Percentiles rank a stretch among this genome's conserved stretches.
Evolutionary conservation across 2,888 invertebrate species (phyloP).

Genomic region (Cantharis lateralis): DNA sequence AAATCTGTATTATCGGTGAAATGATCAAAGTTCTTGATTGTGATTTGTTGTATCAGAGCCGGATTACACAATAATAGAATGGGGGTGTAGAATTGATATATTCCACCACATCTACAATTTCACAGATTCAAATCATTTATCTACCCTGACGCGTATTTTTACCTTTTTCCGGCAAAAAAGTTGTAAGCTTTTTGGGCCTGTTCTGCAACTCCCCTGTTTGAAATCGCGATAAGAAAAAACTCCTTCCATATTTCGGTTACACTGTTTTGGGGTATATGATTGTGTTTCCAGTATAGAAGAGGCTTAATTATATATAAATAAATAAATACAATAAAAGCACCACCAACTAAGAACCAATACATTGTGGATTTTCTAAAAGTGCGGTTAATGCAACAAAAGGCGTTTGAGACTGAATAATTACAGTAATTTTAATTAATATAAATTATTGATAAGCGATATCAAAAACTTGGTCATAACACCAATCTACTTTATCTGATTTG

Average conservation of each 20-base stretch:
- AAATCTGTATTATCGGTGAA: slow-evolving; percentile 10
- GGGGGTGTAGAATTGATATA: neutral
- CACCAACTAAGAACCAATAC: neutral
- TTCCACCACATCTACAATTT: slow-evolving; percentile 7
- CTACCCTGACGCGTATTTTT: no score
- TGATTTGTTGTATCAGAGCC: slow-evolving; percentile 14
- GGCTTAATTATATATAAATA: neutral
- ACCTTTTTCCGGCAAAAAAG: neutral
- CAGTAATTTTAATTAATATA: neutral
- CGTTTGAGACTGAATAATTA: neutral
- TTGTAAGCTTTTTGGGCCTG: neutral
- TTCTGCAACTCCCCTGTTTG: neutral
- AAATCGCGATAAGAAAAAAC: neutral
- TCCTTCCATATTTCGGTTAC: neutral
- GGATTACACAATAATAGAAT: slow-evolving; percentile 4
- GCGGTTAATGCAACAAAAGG: neutral
- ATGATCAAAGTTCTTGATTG: slow-evolving; percentile 16
- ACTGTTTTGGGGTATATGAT: neutral
- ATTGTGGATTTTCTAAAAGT: neutral
- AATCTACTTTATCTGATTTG: no score
- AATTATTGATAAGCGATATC: neutral
- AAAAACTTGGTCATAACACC: no score
- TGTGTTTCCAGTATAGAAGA: neutral
- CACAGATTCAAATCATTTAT: no score
- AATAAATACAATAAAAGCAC: neutral